These are phyloP conservation scores for Sebastiscus tertius DNA, from an alignment of 2,797 vertebrate genomes.

Conservation along the genomic window DNA sequence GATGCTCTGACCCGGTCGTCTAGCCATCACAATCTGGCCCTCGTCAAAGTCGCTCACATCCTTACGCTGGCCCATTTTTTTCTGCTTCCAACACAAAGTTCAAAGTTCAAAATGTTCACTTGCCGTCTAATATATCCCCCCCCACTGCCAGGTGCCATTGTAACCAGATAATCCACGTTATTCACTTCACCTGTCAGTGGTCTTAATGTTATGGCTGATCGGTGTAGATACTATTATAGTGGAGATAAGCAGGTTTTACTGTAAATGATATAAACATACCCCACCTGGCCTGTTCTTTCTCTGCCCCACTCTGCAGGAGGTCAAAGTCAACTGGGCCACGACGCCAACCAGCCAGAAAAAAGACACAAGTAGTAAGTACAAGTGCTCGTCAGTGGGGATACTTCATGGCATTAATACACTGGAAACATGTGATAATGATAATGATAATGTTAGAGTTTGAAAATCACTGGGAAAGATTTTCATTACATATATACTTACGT, in stretches of 20 bases:
- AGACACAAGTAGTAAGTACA: slow-evolving; percentile 98
- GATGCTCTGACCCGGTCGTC: no score
- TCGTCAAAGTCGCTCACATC: no score
- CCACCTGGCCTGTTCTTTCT: slow-evolving; percentile 63
- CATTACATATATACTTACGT: background rate
- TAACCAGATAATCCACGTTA: no score
- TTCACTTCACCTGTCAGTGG: no score
- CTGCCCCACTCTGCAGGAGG: slow-evolving; percentile 86
- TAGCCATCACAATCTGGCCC: no score
- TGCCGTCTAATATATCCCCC: no score
- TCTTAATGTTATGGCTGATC: no score
- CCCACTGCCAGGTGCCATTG: no score
- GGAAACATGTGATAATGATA: background rate
- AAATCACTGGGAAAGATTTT: background rate
- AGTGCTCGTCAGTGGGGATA: background rate
- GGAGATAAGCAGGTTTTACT: slow-evolving; percentile 5
- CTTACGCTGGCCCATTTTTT: no score
- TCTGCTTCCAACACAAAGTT: no score
- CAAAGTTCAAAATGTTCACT: no score
- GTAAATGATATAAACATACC: slow-evolving; percentile 67
- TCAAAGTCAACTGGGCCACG: slow-evolving; percentile 99
- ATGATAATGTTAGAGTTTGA: background rate
- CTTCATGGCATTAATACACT: background rate
- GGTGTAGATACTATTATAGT: background rate
- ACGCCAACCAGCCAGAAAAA: slow-evolving; percentile 99